Evolutionary conservation across 2,888 invertebrate genomes (phyloP), one percentile per base, ranked within the genome.

Genomic region (Nomada goodeniana): DNA sequence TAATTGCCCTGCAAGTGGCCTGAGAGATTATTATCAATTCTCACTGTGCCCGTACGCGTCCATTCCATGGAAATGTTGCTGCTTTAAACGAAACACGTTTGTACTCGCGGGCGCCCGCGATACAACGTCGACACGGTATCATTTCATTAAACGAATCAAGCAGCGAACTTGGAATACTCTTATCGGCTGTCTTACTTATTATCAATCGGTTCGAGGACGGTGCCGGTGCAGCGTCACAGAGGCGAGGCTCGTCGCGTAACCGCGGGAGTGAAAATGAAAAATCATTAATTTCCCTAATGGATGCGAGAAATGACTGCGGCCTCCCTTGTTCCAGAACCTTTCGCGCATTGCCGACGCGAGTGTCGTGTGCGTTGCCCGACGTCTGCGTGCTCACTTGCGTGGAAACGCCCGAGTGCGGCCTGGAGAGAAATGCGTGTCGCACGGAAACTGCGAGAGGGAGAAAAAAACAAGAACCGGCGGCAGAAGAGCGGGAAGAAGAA

Each of bases 211-310:
- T 59, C 68, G 70, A 80, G 63, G 61, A 47, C 10, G 9, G 76
- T 50, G 53, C 61, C 64, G 60, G 75, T 50, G 36, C 70, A 59
- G 29, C 23, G 36, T 13, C 53, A 65, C 69, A 69, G 61, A 73
- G 71, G 61, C 57, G 64, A 59, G 52, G 73, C 63, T 60, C 53
- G 53, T 64, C 84, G 69, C 68, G 60, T 60, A 50, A 55, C 47
- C 59, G 77, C 53, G 86, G 71, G 72, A 83, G 80, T 80, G 82
- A 89, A 87, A 88, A 89, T 86, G 87, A 83, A 89, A 90, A 90
- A 88, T 90, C 90, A 91, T 91, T 90, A 90, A 91, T 91, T 91
- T 89, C 86, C 89, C 85, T 91, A 91, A 91, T 91, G 88, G 89
- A 88, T 84, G 83, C 80, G 88, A 85, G 88, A 86, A 89, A 85